These are phyloP conservation scores for Labia minor DNA, from an alignment of 2,888 invertebrate genomes.

Conservation along the genomic window DNA sequence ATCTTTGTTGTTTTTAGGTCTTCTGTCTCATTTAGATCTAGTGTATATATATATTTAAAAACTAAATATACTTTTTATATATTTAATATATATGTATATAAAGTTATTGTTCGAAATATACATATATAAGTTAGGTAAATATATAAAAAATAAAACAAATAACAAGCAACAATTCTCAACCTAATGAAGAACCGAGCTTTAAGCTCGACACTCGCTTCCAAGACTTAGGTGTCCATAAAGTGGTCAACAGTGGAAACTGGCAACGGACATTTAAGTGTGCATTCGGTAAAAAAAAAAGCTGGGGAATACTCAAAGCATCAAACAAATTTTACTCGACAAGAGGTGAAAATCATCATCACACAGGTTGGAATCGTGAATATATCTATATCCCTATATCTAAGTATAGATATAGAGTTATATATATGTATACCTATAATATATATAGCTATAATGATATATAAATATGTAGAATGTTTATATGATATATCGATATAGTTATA, in stretches of 20 bases:
- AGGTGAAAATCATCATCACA: slow-evolving; percentile 25
- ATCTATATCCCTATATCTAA: no score
- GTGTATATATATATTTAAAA: not conserved
- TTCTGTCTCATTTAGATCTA: not conserved
- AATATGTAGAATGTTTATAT: no score
- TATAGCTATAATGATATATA: no score
- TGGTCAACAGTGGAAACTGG: slow-evolving; percentile 26
- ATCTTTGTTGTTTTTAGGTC: not conserved
- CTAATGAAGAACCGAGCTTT: not conserved
- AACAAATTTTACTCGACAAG: slow-evolving; percentile 25
- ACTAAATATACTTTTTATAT: slow-evolving; percentile 1
- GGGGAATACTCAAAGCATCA: slow-evolving; percentile 26
- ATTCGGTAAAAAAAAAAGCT: slow-evolving; percentile 25
- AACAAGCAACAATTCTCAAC: slow-evolving; percentile 7
- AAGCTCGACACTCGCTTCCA: slow-evolving; percentile 15
- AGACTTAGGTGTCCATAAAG: slow-evolving; percentile 28
- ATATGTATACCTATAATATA: not conserved
- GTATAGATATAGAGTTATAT: no score
- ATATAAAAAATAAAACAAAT: slow-evolving; percentile 4
- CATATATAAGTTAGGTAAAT: not conserved
- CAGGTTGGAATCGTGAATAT: slow-evolving; percentile 24
- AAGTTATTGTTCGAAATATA: not conserved
- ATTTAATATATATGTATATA: not conserved
- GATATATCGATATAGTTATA: not conserved
- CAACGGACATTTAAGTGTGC: slow-evolving; percentile 25